These are phyloP conservation scores for Anas bahamensis DNA, from an alignment of 2,797 vertebrate genomes.

Conservation along the genomic window DNA sequence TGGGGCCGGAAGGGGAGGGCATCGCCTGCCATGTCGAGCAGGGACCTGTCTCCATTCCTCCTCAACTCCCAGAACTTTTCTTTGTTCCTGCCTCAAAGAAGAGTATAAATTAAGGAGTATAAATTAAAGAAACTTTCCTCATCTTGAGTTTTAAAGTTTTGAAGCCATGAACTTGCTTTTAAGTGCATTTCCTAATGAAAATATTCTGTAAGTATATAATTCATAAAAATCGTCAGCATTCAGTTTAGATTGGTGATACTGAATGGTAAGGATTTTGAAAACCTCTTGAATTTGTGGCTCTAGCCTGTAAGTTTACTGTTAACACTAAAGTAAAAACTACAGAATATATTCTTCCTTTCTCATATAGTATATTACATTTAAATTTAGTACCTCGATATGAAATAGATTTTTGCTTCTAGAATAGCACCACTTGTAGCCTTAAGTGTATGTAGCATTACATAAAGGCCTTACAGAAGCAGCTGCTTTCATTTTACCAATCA, in stretches of 20 bases:
- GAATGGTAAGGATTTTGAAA: background rate
- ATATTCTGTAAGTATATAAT: background rate
- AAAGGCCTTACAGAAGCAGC: background rate
- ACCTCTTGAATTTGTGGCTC: background rate
- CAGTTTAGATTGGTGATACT: background rate
- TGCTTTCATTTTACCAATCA: background rate
- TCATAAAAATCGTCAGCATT: background rate
- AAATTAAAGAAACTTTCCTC: background rate
- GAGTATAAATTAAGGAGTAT: background rate
- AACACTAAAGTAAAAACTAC: background rate
- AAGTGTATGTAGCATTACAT: background rate
- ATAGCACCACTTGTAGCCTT: background rate
- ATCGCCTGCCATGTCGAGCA: too few relatives aligned
- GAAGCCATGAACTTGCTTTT: background rate
- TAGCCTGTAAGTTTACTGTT: background rate
- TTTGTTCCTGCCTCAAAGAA: background rate
- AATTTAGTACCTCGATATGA: background rate
- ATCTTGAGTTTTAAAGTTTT: background rate
- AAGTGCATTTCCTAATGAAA: background rate
- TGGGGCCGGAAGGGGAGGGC: too few relatives aligned
- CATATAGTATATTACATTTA: background rate
- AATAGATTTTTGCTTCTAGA: background rate
- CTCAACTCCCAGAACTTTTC: too few relatives aligned
- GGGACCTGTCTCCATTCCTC: too few relatives aligned
- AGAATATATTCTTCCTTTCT: background rate